These are phyloP conservation scores for Syrmaticus mikado DNA, from an alignment of 2,113 vertebrate genomes.

Conservation along the genomic window DNA sequence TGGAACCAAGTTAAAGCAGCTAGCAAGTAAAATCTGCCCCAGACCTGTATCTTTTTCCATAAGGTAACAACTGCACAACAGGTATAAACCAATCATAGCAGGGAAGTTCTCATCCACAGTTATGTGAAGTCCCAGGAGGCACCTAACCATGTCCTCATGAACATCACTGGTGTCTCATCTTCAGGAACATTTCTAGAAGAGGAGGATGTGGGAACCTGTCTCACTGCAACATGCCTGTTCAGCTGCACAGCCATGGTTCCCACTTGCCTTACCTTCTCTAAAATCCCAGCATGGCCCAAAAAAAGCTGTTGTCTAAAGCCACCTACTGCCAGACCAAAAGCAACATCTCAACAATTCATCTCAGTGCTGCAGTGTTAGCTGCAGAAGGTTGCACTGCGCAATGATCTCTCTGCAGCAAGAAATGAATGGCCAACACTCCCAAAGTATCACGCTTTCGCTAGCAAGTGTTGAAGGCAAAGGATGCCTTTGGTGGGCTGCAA, in stretches of 20 bases:
- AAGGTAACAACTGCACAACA: not conserved
- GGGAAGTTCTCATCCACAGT: not conserved
- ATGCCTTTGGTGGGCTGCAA: not conserved
- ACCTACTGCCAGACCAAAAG: not conserved
- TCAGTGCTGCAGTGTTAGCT: not conserved
- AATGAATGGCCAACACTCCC: not conserved
- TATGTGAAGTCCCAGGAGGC: not conserved
- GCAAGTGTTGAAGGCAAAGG: not conserved
- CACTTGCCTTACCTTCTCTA: not conserved
- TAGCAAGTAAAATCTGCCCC: not conserved
- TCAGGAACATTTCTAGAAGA: not conserved
- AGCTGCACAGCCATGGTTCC: not conserved
- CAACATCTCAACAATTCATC: not conserved
- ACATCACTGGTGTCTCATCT: not conserved
- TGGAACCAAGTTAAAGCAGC: not conserved
- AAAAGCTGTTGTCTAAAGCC: not conserved
- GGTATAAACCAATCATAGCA: not conserved
- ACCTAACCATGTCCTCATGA: not conserved
- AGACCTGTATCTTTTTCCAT: not conserved
- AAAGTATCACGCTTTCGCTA: not conserved
- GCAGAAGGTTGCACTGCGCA: rapidly evolving
- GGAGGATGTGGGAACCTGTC: not conserved
- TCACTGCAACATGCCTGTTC: not conserved
- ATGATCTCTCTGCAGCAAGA: not conserved
- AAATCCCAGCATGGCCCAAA: not conserved